A percentile compares a stretch with the other conserved stretches of the same genome.
Conservation (phyloP, 2,797 vertebrate species). For the Poecilia picta region DNA sequence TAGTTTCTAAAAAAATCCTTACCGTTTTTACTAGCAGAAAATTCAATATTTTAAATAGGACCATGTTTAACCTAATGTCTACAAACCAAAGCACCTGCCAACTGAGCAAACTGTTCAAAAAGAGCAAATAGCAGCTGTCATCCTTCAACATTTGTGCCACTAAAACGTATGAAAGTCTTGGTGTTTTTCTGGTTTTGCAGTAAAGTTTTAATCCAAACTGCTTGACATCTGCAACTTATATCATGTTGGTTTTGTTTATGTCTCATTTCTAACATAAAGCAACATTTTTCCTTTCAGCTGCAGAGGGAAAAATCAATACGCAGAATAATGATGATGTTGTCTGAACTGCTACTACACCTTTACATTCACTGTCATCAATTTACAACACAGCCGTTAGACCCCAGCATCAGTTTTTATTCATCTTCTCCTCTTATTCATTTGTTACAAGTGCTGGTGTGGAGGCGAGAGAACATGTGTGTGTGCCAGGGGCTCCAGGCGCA, state of each 20-base stretch:
- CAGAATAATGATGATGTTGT: constrained; percentile 75
- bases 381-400: constrained; percentile 57
- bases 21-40: not conserved
- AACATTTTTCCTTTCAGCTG: constrained; percentile 55
- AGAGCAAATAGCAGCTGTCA: constrained; percentile 11
- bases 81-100: constrained; percentile 9
- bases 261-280: constrained; percentile 68
- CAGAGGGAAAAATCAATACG: constrained; percentile 72
- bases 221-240: constrained; percentile 44
- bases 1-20: not conserved
- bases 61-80: not conserved
- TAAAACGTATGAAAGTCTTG: constrained; percentile 1
- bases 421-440: constrained; percentile 54
- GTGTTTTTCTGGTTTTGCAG: constrained; percentile 18
- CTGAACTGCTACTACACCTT: constrained; percentile 49
- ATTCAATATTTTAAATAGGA: not conserved
- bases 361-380: constrained; percentile 68
- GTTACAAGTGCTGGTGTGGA: constrained; percentile 24
- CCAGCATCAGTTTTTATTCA: constrained; percentile 59
- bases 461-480: constrained; percentile 19
- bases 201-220: constrained; percentile 38
- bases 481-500: not conserved
- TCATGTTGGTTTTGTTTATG: constrained; percentile 70
- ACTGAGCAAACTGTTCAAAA: constrained; percentile 7
- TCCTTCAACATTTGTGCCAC: not conserved